These are phyloP conservation scores for Hypomecis atomaria DNA, from an alignment of 2,888 invertebrate genomes.

Conservation along the genomic window DNA sequence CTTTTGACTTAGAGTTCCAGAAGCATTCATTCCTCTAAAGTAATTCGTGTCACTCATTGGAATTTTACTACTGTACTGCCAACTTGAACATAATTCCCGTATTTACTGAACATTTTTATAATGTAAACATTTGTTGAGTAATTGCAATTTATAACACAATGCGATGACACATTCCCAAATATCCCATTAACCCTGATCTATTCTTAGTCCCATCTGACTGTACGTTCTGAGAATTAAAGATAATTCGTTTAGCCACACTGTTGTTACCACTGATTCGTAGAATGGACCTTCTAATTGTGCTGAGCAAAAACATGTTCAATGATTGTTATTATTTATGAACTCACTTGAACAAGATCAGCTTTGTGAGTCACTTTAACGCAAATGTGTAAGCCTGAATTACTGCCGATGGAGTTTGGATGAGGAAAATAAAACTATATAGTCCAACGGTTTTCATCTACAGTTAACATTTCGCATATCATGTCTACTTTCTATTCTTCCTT, in stretches of 20 bases:
- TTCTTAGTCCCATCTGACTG: constrained; percentile 48
- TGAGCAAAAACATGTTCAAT: constrained; percentile 73
- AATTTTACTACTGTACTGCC: too few relatives aligned
- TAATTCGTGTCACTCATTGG: too few relatives aligned
- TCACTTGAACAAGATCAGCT: constrained; percentile 65
- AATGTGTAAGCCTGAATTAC: constrained; percentile 27
- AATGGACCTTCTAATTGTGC: constrained; percentile 67
- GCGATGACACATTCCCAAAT: constrained; percentile 25
- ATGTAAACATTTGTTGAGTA: too few relatives aligned
- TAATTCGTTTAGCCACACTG: constrained; percentile 55
- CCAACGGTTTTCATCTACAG: not conserved
- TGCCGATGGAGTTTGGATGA: constrained; percentile 16
- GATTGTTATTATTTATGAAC: constrained; percentile 66
- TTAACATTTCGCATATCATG: too few relatives aligned
- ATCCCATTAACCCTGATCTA: constrained; percentile 43
- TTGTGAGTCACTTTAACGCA: constrained; percentile 62
- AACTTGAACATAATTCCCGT: too few relatives aligned
- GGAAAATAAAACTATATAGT: constrained; percentile 21
- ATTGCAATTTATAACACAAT: constrained; percentile 5
- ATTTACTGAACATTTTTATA: too few relatives aligned
- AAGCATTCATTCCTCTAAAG: too few relatives aligned
- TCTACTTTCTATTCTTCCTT: too few relatives aligned
- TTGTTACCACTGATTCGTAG: constrained; percentile 54
- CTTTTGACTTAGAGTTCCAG: too few relatives aligned
- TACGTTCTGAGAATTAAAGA: constrained; percentile 53